These are phyloP conservation scores for Lycia hirtaria DNA, from an alignment of 2,888 invertebrate genomes.

Conservation along the genomic window DNA sequence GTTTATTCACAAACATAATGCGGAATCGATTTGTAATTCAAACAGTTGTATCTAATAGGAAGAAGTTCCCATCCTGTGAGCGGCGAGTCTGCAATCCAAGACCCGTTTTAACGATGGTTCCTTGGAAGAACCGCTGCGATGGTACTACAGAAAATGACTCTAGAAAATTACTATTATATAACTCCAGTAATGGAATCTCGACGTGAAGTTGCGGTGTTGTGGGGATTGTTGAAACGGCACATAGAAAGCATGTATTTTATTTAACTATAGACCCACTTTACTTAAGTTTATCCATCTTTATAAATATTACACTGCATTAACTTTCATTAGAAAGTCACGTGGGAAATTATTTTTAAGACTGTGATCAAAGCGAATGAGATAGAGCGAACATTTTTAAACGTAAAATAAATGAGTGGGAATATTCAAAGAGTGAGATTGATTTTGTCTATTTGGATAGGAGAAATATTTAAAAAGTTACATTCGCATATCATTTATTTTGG, in stretches of 20 bases:
- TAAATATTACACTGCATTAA: background rate
- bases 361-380: too few species aligned
- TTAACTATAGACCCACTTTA: slow-evolving; percentile 3
- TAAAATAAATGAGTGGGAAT: too few species aligned
- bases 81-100: slow-evolving; percentile 63
- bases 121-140: slow-evolving; percentile 65
- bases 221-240: slow-evolving; percentile 35
- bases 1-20: slow-evolving; percentile 12
- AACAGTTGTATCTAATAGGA: slow-evolving; percentile 50
- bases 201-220: slow-evolving; percentile 39
- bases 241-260: slow-evolving; percentile 6
- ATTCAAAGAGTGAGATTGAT: too few species aligned
- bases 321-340: background rate
- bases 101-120: slow-evolving; percentile 80
- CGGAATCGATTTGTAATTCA: slow-evolving; percentile 41
- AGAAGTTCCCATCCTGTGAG: slow-evolving; percentile 55
- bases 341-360: too few species aligned
- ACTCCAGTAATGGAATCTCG: slow-evolving; percentile 41
- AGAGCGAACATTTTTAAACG: too few species aligned
- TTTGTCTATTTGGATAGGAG: too few species aligned
- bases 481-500: too few species aligned
- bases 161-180: slow-evolving; percentile 73
- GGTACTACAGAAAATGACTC: slow-evolving; percentile 65
- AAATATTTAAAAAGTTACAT: too few species aligned
- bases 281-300: too few species aligned